Conservation (phyloP, 2,113 vertebrate species). For the Lophius piscatorius region DNA sequence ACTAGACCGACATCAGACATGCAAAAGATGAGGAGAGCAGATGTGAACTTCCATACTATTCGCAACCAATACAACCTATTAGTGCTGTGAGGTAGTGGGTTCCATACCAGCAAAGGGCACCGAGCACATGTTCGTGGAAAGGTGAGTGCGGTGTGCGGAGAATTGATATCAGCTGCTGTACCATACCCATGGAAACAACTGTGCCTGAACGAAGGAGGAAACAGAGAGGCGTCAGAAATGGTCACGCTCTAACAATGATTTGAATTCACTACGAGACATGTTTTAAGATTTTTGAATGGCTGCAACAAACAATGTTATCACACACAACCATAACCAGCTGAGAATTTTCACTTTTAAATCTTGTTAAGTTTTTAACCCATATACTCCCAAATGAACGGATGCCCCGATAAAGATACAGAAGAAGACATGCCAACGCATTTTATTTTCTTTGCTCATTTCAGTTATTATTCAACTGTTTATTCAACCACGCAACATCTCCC, state of each 20-base stretch:
- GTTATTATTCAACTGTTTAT: no score
- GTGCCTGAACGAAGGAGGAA: slow-evolving; percentile 71
- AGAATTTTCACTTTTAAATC: no score
- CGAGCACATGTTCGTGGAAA: slow-evolving; percentile 84
- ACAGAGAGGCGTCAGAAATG: neutral
- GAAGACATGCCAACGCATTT: no score
- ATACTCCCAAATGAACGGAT: no score
- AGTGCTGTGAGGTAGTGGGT: neutral
- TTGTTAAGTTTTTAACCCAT: no score
- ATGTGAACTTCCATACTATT: neutral
- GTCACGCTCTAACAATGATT: neutral
- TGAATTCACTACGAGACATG: no score
- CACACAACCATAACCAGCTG: no score
- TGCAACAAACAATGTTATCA: no score
- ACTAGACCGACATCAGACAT: slow-evolving; percentile 62
- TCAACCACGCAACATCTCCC: no score
- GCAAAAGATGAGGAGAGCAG: neutral
- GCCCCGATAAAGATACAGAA: no score
- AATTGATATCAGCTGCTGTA: slow-evolving; percentile 86
- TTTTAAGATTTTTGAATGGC: no score
- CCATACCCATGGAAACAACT: slow-evolving; percentile 91
- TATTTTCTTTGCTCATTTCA: no score
- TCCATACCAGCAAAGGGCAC: slow-evolving; percentile 87
- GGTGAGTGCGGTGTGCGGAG: slow-evolving; percentile 75
- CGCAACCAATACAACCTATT: neutral